Evolutionary conservation across 2,113 vertebrate genomes (phyloP), one percentile per base, ranked within the genome.

Genomic region (Parus major): DNA sequence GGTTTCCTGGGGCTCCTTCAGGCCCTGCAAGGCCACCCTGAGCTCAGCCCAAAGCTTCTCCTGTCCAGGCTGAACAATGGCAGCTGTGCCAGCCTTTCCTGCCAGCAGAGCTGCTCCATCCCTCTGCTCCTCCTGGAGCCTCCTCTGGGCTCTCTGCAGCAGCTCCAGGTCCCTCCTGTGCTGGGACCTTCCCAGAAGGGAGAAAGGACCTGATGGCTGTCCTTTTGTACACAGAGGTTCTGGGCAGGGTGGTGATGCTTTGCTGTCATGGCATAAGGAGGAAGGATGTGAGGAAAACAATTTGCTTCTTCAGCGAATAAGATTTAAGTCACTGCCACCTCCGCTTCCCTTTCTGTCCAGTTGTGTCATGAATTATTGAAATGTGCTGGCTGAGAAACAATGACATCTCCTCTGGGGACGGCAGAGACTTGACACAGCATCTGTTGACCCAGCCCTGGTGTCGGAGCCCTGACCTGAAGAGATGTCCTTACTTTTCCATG

Each of bases 291-390:
- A 57, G 12, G 41, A 69, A 66, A 81, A 29, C 15, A 50, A 33
- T 72, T 84, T 59, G 33, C 35, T 35, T 70, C 44, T 75, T 78
- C 61, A 55, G 12, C 0, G 0, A 59, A 5, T 20, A 13, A 65
- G 44, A 66, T 73, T 71, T 29, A 66, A 92, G 81, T 68, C 55
- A 10, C 52, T 85, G 65, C 53, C 80, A 76, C 39, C 29, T 79
- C 82, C 1, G 4, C 53, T 91, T 77, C 66, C 69, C 28, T 66
- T 75, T 63, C 72, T 64, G 44, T 24, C 72, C n/a, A 9, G 15
- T 84, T 82, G 61, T 59, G 41, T 17, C 42, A 59, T 90, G 79
- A 96, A 92, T 90, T 66, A 64, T 15, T 44, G 83, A 88, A 83
- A 36, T 47, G 52, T 33, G 59, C 36, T 22, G 22, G 7, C 70